These are phyloP conservation scores for Ecliptopera silaceata DNA, from an alignment of 2,888 invertebrate species.

Conservation along the genomic window DNA sequence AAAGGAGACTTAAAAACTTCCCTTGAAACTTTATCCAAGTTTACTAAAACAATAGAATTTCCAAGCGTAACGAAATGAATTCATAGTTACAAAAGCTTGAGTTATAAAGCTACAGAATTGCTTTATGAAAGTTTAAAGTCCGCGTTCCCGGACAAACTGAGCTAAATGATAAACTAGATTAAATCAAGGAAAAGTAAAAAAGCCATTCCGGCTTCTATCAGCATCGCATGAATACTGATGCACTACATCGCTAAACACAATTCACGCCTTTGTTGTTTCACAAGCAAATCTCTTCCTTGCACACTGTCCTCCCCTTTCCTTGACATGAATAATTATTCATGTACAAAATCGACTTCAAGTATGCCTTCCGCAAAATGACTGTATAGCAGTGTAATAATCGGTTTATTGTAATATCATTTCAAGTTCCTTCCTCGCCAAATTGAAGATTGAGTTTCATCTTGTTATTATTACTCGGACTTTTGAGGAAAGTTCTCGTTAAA, in stretches of 20 bases:
- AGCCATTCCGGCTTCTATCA: constrained; percentile 18
- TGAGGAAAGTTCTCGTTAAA: constrained; percentile 24
- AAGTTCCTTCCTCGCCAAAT: constrained; percentile 49
- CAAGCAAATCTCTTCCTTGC: constrained; percentile 53
- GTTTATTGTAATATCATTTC: constrained; percentile 64
- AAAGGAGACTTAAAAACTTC: constrained; percentile 14
- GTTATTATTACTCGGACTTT: constrained; percentile 47
- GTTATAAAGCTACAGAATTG: constrained; percentile 25
- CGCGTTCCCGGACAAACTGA: constrained; percentile 19
- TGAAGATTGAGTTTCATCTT: constrained; percentile 47
- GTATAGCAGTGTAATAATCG: too few relatives aligned
- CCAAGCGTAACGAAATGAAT: constrained; percentile 28
- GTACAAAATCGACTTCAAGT: too few relatives aligned
- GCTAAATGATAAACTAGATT: constrained; percentile 27
- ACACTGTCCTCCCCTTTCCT: constrained; percentile 44
- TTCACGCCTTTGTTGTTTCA: constrained; percentile 51
- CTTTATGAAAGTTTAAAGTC: constrained; percentile 27
- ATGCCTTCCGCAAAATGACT: too few relatives aligned
- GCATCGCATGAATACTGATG: constrained; percentile 29
- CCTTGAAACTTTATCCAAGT: constrained; percentile 24
- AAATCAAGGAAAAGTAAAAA: constrained; percentile 27
- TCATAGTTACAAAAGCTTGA: constrained; percentile 21
- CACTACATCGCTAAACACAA: constrained; percentile 44
- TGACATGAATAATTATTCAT: constrained; percentile 64
- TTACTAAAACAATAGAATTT: constrained; percentile 29